Evolutionary conservation across 1,140 invertebrate species (phyloP), one percentile per base, ranked within the genome.

Genomic region (Drosophila repleta): DNA sequence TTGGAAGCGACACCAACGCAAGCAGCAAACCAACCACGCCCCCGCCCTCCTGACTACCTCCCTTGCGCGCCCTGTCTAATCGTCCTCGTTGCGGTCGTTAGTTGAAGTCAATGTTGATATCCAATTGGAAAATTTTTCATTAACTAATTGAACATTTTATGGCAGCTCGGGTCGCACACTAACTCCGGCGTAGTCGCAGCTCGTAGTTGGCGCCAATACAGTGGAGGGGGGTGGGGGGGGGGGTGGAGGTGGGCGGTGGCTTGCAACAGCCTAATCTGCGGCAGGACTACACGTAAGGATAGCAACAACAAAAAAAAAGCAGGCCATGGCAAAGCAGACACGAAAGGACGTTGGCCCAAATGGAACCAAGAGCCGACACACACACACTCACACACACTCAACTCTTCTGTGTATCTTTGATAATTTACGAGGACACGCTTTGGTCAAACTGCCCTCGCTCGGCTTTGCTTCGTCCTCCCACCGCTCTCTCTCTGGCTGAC

Each of bases 71-170:
- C 13, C 11, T 11, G 32, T 35, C 32, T 35, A 35, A 35, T 35
- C 32, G 24, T 58, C 43, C 51, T 70, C 41, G 17, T 15, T 52
- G 29, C 48, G 66, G 70, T 85, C 79, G 79, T 85, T 81, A 78
- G 82, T 68, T 78, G 32, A 74, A 85, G 77, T 78, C 74, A 77
- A 87, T 79, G 82, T 85, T 85, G 82, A 76, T 75, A 76, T 80
- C 83, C 83, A 88, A 88, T 88, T 88, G 79, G 83, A 88, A 88
- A 88, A 69, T 70, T 88, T 88, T 88, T 88, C 83, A 88, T 88
- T 88, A 88, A 88, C 83, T 88, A 88, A 88, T 88, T 88, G 83
- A 88, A 88, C 83, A 88, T 88, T 88, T 88, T 88, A 88, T 83
- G 83, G 65, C 60, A 60, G 53, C 72, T 43, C 53, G 49, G 53